A percentile compares a stretch with the other conserved stretches of the same genome.
phyloP scores from a whole-genome alignment of 2,888 invertebrate species.

The Agrotis exclamationis region DNA sequence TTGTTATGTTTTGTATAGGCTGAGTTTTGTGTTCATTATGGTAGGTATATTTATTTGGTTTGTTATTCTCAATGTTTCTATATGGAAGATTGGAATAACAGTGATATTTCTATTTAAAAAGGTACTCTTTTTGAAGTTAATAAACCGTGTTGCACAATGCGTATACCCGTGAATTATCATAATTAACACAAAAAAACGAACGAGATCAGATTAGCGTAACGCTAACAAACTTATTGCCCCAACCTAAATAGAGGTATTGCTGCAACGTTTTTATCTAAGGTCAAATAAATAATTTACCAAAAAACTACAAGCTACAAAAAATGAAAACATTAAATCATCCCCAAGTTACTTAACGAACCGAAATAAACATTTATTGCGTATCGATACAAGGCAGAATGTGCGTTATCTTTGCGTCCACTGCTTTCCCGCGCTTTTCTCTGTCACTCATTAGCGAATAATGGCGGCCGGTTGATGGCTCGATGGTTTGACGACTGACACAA shows the following conservation, averaged over 20 bases:
- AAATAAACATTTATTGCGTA: conserved; percentile 62
- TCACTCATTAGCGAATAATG: conserved; percentile 70
- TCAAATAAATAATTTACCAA: conserved; percentile 28
- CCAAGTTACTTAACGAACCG: conserved; percentile 59
- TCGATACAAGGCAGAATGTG: conserved; percentile 68
- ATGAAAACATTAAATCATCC: conserved; percentile 48
- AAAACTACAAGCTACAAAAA: conserved; percentile 28
- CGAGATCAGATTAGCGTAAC: background rate
- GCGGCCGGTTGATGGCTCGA: conserved; percentile 42
- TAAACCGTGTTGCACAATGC: background rate
- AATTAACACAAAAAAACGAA: background rate
- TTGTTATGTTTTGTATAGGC: conserved; percentile 25
- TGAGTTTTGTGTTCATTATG: conserved; percentile 6
- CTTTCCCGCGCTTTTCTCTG: conserved; percentile 76
- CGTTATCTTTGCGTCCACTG: conserved; percentile 66
- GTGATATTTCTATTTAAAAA: background rate
- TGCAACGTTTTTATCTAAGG: conserved; percentile 5
- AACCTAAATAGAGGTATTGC: background rate
- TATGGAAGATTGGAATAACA: background rate
- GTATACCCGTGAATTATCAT: background rate
- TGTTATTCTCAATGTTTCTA: background rate
- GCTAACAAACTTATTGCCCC: background rate
- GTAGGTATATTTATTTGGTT: conserved; percentile 14
- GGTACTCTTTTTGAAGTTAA: background rate
- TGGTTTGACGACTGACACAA: conserved; percentile 54